Conservation (phyloP, 1,140 invertebrate species). For the Matsumurasca onukii region DNA sequence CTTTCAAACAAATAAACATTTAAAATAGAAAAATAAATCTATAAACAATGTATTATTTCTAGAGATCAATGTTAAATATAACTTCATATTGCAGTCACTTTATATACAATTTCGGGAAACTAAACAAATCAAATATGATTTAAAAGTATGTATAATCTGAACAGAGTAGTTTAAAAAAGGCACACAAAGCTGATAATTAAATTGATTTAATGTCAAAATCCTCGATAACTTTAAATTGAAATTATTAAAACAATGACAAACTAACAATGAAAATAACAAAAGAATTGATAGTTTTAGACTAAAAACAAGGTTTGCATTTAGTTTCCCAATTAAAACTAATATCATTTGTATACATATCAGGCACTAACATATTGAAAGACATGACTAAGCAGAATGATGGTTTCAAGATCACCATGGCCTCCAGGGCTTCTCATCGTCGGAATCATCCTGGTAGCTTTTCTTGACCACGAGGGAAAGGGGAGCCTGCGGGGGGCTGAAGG, state of each 20-base stretch:
- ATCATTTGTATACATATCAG: neutral
- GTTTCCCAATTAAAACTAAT: neutral
- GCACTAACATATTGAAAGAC: slow-evolving; percentile 6
- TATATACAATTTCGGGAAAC: neutral
- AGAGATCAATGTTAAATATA: neutral
- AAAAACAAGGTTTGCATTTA: neutral
- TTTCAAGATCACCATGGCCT: slow-evolving; percentile 37
- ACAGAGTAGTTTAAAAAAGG: neutral
- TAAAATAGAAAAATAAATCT: slow-evolving; percentile 6
- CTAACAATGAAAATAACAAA: neutral
- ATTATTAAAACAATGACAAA: neutral
- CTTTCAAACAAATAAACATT: too few relatives aligned
- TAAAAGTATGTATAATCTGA: neutral
- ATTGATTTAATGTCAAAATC: neutral
- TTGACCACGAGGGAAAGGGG: slow-evolving; percentile 71
- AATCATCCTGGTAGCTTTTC: slow-evolving; percentile 50
- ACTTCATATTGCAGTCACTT: neutral
- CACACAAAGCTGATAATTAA: neutral
- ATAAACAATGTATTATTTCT: neutral
- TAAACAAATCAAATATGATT: too few relatives aligned
- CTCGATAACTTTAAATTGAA: neutral
- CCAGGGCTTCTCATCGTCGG: slow-evolving; percentile 59
- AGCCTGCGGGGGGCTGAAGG: slow-evolving; percentile 49
- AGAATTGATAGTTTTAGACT: neutral
- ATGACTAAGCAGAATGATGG: neutral